Evolutionary conservation across 1,140 invertebrate genomes (phyloP).

Genomic region (Paraescarpia echinospica): DNA sequence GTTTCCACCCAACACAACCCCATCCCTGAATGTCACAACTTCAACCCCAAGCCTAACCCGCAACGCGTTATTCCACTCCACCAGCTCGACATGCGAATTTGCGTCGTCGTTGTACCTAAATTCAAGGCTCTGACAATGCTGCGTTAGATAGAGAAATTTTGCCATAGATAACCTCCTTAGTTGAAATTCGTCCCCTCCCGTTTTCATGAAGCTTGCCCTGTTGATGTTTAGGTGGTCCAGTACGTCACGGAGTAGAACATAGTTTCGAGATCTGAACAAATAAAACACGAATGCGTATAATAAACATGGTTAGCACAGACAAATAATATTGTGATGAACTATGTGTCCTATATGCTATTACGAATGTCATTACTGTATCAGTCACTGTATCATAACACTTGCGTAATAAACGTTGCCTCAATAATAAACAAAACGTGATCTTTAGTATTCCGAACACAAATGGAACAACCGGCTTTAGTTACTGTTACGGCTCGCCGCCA

Average conservation of each 20-base stretch:
- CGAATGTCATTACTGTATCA: neutral
- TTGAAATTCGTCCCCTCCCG: neutral
- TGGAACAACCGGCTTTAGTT: too few relatives aligned
- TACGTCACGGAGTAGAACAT: constrained; percentile 7
- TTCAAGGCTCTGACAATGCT: neutral
- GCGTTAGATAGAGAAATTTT: neutral
- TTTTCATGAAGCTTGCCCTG: constrained; percentile 9
- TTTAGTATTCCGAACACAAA: too few relatives aligned
- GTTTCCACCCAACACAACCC: neutral
- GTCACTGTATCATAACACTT: neutral
- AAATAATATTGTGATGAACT: neutral
- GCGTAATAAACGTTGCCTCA: neutral
- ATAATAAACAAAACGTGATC: neutral
- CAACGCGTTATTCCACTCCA: neutral
- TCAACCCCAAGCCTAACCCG: neutral
- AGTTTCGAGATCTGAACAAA: constrained; percentile 7
- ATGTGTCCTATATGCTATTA: neutral
- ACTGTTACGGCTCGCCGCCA: neutral
- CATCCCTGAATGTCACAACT: neutral
- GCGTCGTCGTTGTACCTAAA: neutral
- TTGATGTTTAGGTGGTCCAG: neutral
- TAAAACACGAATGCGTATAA: neutral
- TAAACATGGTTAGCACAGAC: neutral
- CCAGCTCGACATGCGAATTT: neutral
- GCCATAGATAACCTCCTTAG: neutral